Evolutionary conservation across 1,140 invertebrate genomes (phyloP).

Genomic region (Caenorhabditis briggsae): DNA sequence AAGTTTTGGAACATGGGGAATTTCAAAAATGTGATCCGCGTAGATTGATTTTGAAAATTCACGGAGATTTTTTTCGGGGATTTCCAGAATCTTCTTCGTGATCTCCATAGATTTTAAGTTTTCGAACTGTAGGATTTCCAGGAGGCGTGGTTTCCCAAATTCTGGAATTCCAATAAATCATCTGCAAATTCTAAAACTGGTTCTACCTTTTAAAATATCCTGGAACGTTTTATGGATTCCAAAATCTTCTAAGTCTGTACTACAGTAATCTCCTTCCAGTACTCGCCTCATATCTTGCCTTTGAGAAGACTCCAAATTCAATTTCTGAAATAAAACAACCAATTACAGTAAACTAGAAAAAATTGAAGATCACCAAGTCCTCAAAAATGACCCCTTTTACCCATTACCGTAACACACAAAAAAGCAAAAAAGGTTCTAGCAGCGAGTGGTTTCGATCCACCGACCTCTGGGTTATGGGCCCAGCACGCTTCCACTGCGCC

Average conservation of each 20-base stretch:
- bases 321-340: not conserved
- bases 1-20: not conserved
- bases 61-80: not conserved
- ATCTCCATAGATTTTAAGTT: not conserved
- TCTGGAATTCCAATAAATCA: not conserved
- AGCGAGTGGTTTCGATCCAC: conserved; percentile 95
- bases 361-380: no score
- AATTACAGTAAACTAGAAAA: no score
- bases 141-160: not conserved
- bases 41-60: not conserved
- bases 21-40: not conserved
- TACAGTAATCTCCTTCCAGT: not conserved
- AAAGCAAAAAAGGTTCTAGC: conserved; percentile 81
- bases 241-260: no score
- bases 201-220: not conserved
- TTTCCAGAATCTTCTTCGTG: not conserved
- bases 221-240: not conserved
- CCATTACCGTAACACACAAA: not conserved
- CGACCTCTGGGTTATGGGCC: conserved; percentile 97
- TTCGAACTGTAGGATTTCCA: not conserved
- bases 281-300: not conserved
- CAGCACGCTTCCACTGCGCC: conserved; percentile 97
- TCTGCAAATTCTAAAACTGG: not conserved
- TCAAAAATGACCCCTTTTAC: no score
- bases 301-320: not conserved